Base-by-base conservation (phyloP, 2,113 vertebrate genomes). In the Rhinolophus sinicus region DNA sequence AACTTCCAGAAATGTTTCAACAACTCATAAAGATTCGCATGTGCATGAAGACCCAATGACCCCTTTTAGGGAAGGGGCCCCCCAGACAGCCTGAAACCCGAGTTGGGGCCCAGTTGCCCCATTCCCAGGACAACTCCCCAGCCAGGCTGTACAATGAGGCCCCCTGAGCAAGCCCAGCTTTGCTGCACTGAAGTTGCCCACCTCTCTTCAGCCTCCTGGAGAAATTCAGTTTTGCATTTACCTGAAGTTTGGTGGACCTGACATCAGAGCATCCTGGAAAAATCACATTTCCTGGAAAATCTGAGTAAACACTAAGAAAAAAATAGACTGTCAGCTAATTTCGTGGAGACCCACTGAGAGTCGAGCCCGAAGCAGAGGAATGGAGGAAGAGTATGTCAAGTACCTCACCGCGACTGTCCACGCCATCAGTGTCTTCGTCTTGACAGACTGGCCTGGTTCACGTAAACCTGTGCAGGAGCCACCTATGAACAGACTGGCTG, bases 1-100 rank as follows among this genome's bases (percentile, higher is more conserved):
- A 70, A 72, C 82, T 93, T 92, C 88, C 88, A 97, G 86, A 86
- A 96, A 95, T 50, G 40, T 92, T 75, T 96, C 85, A 92, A 50
- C 80, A 86, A 93, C 18, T 69, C 67, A 10, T 76, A 65, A 97
- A 94, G 73, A 50, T 56, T 47, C 30, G 6, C 73, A 54, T 44
- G 64, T 35, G 44, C 58, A 47, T 8, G 22, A 88, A 75, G 90
- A 77, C 4, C 16, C 44, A 11, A 15, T 35, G 73, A 54, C 44
- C 58, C 33, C 54, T 65, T 52, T 40, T 38, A 69, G 88, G 82
- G 52, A 95, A 89, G 35, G 35, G 72, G 16, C 60, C 77, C 62
- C 62, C 16, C 69, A 50, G 91, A 84, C 64, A 87, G 64, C 21
- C 44, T 40, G 40, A 58, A 92, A 47, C 65, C 35, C 3, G n/a